Base-by-base conservation (phyloP, 2,797 vertebrate species). In the Intellagama lesueurii region DNA sequence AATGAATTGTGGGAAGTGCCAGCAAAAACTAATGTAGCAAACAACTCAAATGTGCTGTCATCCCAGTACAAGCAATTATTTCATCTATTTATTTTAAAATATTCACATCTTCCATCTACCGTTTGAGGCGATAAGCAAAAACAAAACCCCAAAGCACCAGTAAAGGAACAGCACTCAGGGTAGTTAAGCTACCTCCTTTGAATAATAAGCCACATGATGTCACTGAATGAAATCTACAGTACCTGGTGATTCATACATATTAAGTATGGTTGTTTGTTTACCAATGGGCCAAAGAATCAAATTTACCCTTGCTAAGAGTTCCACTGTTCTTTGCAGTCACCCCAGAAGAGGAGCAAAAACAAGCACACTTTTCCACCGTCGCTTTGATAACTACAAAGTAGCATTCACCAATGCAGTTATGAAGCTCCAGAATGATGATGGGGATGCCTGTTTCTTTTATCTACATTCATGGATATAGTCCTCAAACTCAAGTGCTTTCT, bases 251-350 rank as follows among this genome's bases (percentile, higher is more conserved):
- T 60, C 49, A 79, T 52, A 79, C 49, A 79, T 72, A 47, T 9
- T n/a, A 32, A 56, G 8, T 56, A 78, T 30, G 69, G 14, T 66
- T 3, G 22, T 56, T 78, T 30, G 8, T 72, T 84, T 44, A 72
- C 47, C 70, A 60, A 80, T 7, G 52, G 52, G 64, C 35, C 19
- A 84, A 35, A 11, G 30, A 81, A 9, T 44, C 56, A 24, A 60
- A 81, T 26, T 73, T 78, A 19, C 44, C 28, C 26, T 28, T 88
- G n/a, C 64, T 83, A 87, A 81, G 30, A 64, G 82, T 60, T 49
- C 73, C 81, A 87, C 47, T 40, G 24, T 40, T 87, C 52, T 75
- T 64, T 76, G 35, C 32, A 28, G 8, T 44, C 47, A 79, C 69
- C 64, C 49, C 44, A 69, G 49, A 79, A 66, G 17, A 8, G 5